Base-by-base conservation (phyloP, 2,797 vertebrate species). In the Prunella strophiata region DNA sequence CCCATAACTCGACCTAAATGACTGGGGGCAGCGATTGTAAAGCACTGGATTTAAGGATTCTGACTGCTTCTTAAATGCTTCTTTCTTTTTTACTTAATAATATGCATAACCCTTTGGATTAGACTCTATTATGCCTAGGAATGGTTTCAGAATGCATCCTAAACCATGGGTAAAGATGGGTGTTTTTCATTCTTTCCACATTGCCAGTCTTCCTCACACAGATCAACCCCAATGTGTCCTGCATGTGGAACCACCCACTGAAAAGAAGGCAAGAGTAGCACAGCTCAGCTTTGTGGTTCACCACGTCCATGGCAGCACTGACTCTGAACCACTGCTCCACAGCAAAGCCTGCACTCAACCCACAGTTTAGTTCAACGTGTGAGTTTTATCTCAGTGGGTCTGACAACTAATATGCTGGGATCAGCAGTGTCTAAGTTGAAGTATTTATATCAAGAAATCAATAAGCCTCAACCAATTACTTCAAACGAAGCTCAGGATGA, bases 241-340 rank as follows among this genome's bases (percentile, higher is more conserved):
- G 32, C 21, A 13, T 73, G 21, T 84, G 25, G 67, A 93, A 63
- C 76, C 70, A 92, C 82, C 75, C 45, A 36, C 2, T 26, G 51
- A 66, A 65, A 91, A 81, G 72, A 75, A 59, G 58, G 48, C 47
- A 66, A 47, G 66, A n/a, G 4, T 66, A 61, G 50, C 61, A 34
- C 26, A 62, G 58, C 52, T 89, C 80, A 86, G 58, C 43, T 93
- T 66, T 85, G 92, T 84, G 95, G 85, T 61, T 92, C 79, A 91
- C 92, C 89, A 78, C 0, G 0, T 26, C 29, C 45, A 47, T 36
- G 76, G 66, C 70, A 86, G 43, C 1, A 5, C 40, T 79, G 68
- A 55, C n/a, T 90, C 23, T 1, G 2, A 86, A 38, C n/a, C n/a
- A 11, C 21, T 0, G 1, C 54, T 83, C 85, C 79, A 88, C 75